Evolutionary conservation across 1,140 invertebrate species (phyloP), one percentile per base, ranked within the genome.

Genomic region (Drosophila pseudoobscura): DNA sequence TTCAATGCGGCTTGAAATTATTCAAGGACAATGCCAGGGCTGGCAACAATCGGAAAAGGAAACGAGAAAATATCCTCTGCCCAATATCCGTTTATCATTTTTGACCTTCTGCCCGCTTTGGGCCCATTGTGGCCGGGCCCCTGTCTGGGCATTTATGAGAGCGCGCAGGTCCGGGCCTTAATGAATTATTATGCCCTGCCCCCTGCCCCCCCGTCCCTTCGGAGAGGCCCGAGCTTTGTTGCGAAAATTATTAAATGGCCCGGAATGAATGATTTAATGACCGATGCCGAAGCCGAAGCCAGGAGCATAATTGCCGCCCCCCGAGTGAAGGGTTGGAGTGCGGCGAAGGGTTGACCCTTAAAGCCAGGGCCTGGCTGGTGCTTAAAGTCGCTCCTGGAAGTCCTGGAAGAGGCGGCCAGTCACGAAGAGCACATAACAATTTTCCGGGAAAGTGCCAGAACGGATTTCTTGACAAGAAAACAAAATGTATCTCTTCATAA

Each of bases 31-130:
- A 80, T 69, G 63, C 51, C 44, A 63, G 53, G 13, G 50, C 49
- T 46, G 29, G 46, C 59, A 83, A 74, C 75, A 78, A 80, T 78
- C 74, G 82, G 63, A 71, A 68, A 60, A 76, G 75, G 75, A 80
- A 66, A 56, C 64, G 61, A 55, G 64, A 75, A 66, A 80, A 88
- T 80, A 84, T 87, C 83, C 87, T 90, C 73, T 80, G 20, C 71
- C 78, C 87, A 90, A 90, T 87, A 90, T 90, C 88, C 88, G 88
- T 90, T 90, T 90, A 90, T 90, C 88, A 90, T 90, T 90, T 90
- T 88, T 90, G 88, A 90, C 88, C 88, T 90, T 90, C 87, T 89
- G 82, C 76, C 66, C 65, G 51, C 43, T 74, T 71, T 75, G 55
- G 55, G 35, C 17, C 11, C 9, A 69, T 78, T 74, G 75, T 82